Base-by-base conservation (phyloP, 2,888 invertebrate genomes). In the Schizotus pectinicornis region DNA sequence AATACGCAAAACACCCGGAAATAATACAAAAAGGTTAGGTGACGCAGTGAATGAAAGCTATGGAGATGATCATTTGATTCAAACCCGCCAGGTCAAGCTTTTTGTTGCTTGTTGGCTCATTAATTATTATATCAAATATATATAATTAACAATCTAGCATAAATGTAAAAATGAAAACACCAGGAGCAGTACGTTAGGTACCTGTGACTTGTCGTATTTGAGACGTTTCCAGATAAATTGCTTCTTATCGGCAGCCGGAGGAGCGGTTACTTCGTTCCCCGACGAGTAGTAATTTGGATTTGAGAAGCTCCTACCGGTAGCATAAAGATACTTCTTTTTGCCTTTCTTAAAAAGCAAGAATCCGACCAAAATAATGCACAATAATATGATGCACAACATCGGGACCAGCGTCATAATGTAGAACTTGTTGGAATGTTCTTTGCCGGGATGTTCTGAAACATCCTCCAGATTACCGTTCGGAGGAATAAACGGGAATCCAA, bases 221-320 rank as follows among this genome's bases (percentile, higher is more conserved):
- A 92, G 85, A 70, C 91, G 86, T 67, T 86, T 87, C 88, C 88
- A 88, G 53, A 88, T 84, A 68, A 85, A 86, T 6, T 84, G 84
- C 69, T 85, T 86, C 59, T 83, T 83, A 65, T 84, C 84, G 30
- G 63, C 67, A 51, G 47, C 60, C 6, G 63, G 42, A 54, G 70
- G 62, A 22, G 56, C 67, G 56, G 65, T 70, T 39, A 69, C 68
- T 67, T 73, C 79, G 65, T 67, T 74, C 55, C 73, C 74, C 9
- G 77, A 71, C 32, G 74, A 84, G 80, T 72, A 86, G 76, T 95
- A 95, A 77, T 94, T 94, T 2, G 95, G 95, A 81, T 95, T 95
- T 41, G 93, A 89, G 79, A 94, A 95, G 38, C 90, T 90, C 65
- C 88, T 83, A 12, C 89, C 84, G 30, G 83, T 84, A 5, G 83